A percentile compares a stretch with the other conserved stretches of the same genome.
These are phyloP conservation scores for Neodontobutis hainanensis DNA, from an alignment of 2,113 vertebrate species.

Conservation along the genomic window DNA sequence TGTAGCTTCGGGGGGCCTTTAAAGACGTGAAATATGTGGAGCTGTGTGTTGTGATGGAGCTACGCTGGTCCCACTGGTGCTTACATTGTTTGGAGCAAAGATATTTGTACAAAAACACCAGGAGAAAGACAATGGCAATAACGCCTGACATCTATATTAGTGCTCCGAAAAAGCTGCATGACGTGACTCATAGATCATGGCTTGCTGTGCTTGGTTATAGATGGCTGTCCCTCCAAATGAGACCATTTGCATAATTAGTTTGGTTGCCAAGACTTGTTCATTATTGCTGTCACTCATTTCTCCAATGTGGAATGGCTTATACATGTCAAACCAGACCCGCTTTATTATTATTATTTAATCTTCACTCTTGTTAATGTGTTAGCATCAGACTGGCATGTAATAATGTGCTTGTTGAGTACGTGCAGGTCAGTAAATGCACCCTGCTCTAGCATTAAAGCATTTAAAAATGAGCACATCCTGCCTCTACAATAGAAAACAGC, in stretches of 20 bases:
- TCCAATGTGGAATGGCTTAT: slow-evolving; percentile 13
- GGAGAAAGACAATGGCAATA: slow-evolving; percentile 48
- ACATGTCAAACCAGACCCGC: slow-evolving; percentile 18
- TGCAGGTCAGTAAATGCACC: background rate
- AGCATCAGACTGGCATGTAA: slow-evolving; percentile 1
- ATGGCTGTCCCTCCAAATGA: slow-evolving; percentile 41
- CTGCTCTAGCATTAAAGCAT: background rate
- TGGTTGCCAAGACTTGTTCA: slow-evolving; percentile 25
- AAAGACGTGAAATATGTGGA: slow-evolving; percentile 27
- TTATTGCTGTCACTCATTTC: slow-evolving; percentile 40
- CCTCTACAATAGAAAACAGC: slow-evolving; percentile 3
- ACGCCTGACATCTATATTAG: slow-evolving; percentile 27
- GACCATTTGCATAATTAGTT: slow-evolving; percentile 54
- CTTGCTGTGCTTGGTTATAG: slow-evolving; percentile 43
- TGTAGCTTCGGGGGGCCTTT: slow-evolving; percentile 51
- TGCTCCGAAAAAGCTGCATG: slow-evolving; percentile 5
- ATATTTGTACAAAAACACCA: slow-evolving; percentile 32
- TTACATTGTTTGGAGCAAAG: slow-evolving; percentile 16
- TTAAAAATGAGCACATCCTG: background rate
- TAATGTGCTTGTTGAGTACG: slow-evolving; percentile 6
- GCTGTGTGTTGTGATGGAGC: slow-evolving; percentile 21
- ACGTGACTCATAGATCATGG: slow-evolving; percentile 10
- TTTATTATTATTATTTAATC: slow-evolving; percentile 1
- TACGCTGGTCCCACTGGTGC: slow-evolving; percentile 20
- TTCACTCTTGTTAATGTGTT: background rate